phyloP scores from a whole-genome alignment of 2,888 invertebrate genomes.

The Ophonus ardosiacus region DNA sequence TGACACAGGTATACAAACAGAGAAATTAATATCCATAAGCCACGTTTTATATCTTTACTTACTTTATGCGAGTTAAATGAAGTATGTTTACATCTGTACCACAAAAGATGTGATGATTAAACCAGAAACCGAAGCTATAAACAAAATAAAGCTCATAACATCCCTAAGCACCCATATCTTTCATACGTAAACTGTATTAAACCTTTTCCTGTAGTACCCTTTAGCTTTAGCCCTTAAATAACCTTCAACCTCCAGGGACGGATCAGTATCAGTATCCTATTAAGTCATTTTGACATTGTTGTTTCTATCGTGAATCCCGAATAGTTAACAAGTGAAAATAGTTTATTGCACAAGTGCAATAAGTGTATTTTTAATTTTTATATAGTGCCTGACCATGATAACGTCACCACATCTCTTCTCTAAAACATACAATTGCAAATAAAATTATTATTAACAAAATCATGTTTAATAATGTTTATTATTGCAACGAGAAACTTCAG shows the following conservation, averaged over 20 bases:
- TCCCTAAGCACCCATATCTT: neutral
- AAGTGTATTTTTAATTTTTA: too few species aligned
- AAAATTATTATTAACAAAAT: too few species aligned
- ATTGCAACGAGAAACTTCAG: too few species aligned
- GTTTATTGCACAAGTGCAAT: too few species aligned
- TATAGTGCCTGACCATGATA: too few species aligned
- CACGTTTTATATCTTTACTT: neutral
- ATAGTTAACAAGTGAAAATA: too few species aligned
- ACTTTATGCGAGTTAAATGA: neutral
- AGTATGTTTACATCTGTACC: neutral
- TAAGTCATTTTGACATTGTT: too few species aligned
- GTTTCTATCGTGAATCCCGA: too few species aligned
- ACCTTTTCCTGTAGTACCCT: constrained; percentile 5
- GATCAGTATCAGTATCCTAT: too few species aligned
- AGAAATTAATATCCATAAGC: neutral
- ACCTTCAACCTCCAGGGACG: neutral
- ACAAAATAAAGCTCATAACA: neutral
- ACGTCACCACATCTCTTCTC: too few species aligned
- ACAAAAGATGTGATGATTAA: neutral
- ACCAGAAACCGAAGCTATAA: neutral
- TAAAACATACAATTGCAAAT: too few species aligned
- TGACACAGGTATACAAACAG: neutral
- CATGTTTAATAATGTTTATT: too few species aligned
- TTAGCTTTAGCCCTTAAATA: neutral
- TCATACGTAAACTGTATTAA: constrained; percentile 4